These are phyloP conservation scores for Aurelia aurita DNA, from an alignment of 30 jellyfish, hydroid and myxozoan genomes.

Conservation along the genomic window DNA sequence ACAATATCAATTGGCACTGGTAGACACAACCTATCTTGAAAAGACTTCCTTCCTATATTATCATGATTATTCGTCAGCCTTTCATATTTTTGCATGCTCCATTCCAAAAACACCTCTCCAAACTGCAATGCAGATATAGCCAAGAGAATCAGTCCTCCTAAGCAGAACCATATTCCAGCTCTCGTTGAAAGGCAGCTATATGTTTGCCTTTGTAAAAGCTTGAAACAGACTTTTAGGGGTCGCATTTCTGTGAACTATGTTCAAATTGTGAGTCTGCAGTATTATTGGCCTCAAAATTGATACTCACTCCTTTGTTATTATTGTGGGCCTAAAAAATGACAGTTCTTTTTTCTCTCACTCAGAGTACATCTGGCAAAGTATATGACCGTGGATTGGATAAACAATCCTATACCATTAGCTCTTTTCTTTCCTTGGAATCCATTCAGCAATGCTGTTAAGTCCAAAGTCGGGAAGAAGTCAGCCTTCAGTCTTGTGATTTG, in stretches of 20 bases:
- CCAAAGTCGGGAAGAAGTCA: no score
- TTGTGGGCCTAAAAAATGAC: no score
- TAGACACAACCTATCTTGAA: constrained; percentile 75
- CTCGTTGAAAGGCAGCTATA: constrained; percentile 88
- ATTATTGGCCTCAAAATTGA: no score
- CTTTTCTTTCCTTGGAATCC: no score
- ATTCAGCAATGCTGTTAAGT: no score
- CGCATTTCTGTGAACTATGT: constrained; percentile 19
- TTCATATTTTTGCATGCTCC: constrained; percentile 96
- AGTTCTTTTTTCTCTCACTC: no score
- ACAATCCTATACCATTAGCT: no score
- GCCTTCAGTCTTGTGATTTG: no score
- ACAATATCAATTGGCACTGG: constrained; percentile 96
- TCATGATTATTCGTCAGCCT: constrained; percentile 64
- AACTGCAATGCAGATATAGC: constrained; percentile 87
- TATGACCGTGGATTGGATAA: no score
- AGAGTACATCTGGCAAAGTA: no score
- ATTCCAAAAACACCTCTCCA: constrained; percentile 90
- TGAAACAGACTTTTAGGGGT: constrained; percentile 54
- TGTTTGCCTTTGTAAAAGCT: constrained; percentile 88
- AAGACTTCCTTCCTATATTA: constrained; percentile 80
- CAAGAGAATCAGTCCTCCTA: constrained; percentile 83
- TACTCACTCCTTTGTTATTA: no score
- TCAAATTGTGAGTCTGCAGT: no score
- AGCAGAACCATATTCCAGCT: constrained; percentile 86